Conservation (phyloP, 2,888 invertebrate genomes). For the Cordilura impudica region DNA sequence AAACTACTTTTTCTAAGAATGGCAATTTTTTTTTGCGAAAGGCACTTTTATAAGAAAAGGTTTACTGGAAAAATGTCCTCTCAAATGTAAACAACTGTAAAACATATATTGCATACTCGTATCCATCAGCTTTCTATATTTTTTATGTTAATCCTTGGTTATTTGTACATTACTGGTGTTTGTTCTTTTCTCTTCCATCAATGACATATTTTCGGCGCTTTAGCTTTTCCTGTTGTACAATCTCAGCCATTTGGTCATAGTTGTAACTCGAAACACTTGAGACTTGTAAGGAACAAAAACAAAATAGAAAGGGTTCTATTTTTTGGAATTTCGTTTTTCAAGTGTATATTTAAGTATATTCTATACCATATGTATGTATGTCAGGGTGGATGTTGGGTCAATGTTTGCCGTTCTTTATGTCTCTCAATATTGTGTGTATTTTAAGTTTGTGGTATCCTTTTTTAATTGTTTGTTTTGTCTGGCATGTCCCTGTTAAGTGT, state of each 20-base stretch:
- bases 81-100: no score
- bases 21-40: no score
- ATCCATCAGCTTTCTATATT: no score
- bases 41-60: no score
- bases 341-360: slow-evolving; percentile 43
- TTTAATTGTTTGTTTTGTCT: not conserved
- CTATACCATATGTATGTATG: not conserved
- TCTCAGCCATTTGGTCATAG: slow-evolving; percentile 36
- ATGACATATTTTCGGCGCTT: slow-evolving; percentile 41
- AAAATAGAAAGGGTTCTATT: no score
- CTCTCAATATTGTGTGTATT: not conserved
- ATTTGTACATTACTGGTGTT: slow-evolving; percentile 30
- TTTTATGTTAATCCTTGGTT: no score
- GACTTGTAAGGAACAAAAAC: no score
- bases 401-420: not conserved
- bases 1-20: no score
- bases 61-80: no score
- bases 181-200: slow-evolving; percentile 6
- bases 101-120: no score
- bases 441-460: not conserved
- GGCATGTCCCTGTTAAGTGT: slow-evolving; percentile 43
- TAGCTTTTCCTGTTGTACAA: slow-evolving; percentile 29
- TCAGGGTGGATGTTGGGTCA: not conserved
- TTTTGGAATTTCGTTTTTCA: slow-evolving; percentile 37
- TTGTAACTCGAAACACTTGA: slow-evolving; percentile 29